These are phyloP conservation scores for Lamproptera curius DNA, from an alignment of 2,888 invertebrate genomes.

Conservation along the genomic window DNA sequence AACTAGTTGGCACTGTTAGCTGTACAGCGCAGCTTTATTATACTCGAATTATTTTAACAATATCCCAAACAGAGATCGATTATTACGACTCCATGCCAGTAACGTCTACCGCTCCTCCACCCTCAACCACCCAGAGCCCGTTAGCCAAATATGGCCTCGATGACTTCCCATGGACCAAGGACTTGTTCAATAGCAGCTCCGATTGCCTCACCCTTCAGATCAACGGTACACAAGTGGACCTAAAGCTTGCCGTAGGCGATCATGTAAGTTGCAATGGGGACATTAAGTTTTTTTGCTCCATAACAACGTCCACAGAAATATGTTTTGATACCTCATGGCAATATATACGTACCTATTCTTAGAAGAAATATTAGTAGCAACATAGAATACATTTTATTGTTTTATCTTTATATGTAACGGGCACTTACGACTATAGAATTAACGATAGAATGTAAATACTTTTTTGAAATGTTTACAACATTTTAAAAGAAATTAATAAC, in stretches of 20 bases:
- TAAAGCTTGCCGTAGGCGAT: constrained; percentile 43
- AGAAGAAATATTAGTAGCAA: too few species aligned
- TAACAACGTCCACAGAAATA: neutral
- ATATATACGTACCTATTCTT: too few species aligned
- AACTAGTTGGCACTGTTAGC: too few species aligned
- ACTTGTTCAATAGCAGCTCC: constrained; percentile 37
- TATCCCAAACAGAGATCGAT: too few species aligned
- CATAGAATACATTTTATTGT: too few species aligned
- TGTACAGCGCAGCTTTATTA: too few species aligned
- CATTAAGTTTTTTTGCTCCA: neutral
- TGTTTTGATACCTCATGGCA: too few species aligned
- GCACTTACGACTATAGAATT: too few species aligned
- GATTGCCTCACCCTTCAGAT: constrained; percentile 38
- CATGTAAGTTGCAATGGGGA: constrained; percentile 45
- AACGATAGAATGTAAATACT: too few species aligned
- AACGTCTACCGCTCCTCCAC: neutral
- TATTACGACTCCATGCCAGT: neutral
- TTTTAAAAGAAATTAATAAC: too few species aligned
- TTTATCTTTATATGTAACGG: too few species aligned
- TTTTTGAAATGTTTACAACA: too few species aligned
- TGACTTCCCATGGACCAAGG: constrained; percentile 43
- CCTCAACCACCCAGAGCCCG: constrained; percentile 13
- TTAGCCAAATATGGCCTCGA: constrained; percentile 40
- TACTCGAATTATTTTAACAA: neutral
- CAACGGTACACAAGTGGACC: constrained; percentile 40